Conservation (phyloP, 2,797 vertebrate genomes). For the Poecilia gillii region DNA sequence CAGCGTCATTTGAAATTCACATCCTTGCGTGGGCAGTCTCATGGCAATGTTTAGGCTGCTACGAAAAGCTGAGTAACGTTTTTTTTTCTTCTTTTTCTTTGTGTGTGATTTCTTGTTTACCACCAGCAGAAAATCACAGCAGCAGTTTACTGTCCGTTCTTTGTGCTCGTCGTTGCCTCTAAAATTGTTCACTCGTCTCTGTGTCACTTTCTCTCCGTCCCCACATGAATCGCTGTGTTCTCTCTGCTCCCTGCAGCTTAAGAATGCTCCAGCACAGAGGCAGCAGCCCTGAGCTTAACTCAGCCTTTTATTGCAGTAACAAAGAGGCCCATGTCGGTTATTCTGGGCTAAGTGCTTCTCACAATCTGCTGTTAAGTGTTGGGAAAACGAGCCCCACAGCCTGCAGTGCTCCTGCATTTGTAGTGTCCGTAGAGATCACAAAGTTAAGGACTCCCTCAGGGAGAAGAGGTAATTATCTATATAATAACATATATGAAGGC, state of each 20-base stretch:
- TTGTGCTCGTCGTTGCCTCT: slow-evolving; percentile 30
- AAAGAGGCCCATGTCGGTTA: slow-evolving; percentile 70
- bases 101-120: slow-evolving; percentile 1
- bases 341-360: slow-evolving; percentile 80
- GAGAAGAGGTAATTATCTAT: slow-evolving; percentile 39
- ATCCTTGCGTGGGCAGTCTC: not conserved
- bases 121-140: slow-evolving; percentile 11
- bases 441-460: slow-evolving; percentile 54
- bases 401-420: slow-evolving; percentile 45
- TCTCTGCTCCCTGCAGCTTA: slow-evolving; percentile 42
- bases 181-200: slow-evolving; percentile 50
- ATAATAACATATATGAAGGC: slow-evolving; percentile 6
- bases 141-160: slow-evolving; percentile 9
- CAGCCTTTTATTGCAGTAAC: slow-evolving; percentile 85
- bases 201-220: slow-evolving; percentile 42
- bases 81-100: not conserved
- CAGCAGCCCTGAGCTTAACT: slow-evolving; percentile 72
- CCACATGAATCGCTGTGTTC: slow-evolving; percentile 43
- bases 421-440: slow-evolving; percentile 49
- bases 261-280: slow-evolving; percentile 51
- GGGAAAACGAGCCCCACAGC: slow-evolving; percentile 72
- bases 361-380: slow-evolving; percentile 78
- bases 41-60: not conserved
- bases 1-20: not conserved
- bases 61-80: not conserved